Base-by-base conservation (phyloP, 92 coral and sea anemone species). In the Epizoanthus fatuus region DNA sequence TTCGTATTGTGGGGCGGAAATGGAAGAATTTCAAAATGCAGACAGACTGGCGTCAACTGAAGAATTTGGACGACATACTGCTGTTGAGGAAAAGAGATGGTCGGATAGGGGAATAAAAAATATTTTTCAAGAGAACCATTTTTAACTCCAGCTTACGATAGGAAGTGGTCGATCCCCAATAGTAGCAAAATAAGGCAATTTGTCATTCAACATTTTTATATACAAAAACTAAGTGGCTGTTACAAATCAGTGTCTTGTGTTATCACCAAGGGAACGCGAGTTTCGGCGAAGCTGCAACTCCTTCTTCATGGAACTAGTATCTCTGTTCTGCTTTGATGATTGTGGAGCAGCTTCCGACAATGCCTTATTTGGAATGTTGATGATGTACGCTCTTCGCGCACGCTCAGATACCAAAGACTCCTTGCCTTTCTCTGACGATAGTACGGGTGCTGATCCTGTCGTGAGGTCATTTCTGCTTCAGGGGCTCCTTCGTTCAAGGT, bases 401-500 rank as follows among this genome's bases (percentile, higher is more conserved):
- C 60, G 58, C 32, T 71, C 76, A 56, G 76, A 22, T 20, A 71
- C 16, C 37, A 71, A 49, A 44, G 38, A 71, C 13, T 22, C 76
- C 39, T 56, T 71, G 53, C 76, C 76, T 8, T 71, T 71, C 53
- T 19, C 76, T 42, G 76, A 71, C 58, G 76, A 45, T 10, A 11
- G 29, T 22, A 19, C 19, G 6, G 56, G 58, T 49, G 58, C 76
- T 2, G 76, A 71, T 20, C 19, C 76, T 17, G 76, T 49, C 22
- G 39, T 71, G 56, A 71, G 76, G 53, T 71, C 76, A 71, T 71
- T 71, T 49, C 76, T 71, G 38, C 38, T 71, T 29, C 76, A 71
- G 32, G 58, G 44, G 57, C 59, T 71, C 1, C 76, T 71, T 39
- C 76, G 38, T 12, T 45, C 58, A 49, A 71, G 76, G 76, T 71